Base-by-base conservation (phyloP, 2,888 invertebrate species). In the Apantesis nais region DNA sequence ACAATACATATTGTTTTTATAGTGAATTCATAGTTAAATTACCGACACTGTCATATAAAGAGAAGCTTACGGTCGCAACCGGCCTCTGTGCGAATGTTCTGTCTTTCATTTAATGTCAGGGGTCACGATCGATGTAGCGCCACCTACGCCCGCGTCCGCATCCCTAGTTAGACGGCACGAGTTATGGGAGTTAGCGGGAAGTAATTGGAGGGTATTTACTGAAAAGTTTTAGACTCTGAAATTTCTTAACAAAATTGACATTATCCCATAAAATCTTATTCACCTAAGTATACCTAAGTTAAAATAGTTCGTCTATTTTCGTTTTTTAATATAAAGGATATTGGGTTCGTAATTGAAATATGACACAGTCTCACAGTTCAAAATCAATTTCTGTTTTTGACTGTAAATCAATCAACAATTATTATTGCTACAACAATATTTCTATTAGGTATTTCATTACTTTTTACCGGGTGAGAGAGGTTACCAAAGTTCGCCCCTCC, bases 121-220 rank as follows among this genome's bases (percentile, higher is more conserved):
- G 93, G 93, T 93, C 90, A 85, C 92, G 93, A 93, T 93, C 93
- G 92, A 93, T 93, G 90, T 88, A 89, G 90, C 91, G 81, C 88
- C 88, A 89, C 89, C 90, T 87, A 87, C 87, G 83, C 86, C 83
- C 83, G 84, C 87, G 85, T 88, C 87, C 88, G 87, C 84, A 85
- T 86, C 83, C 83, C 85, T 78, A 78, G 77, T 79, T 66, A 66
- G 75, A 74, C 39, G 64, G 55, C 44, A 25, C 70, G 69, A 84
- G 73, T 62, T 64, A 78, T 71, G 72, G 70, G 81, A 67, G 65
- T 37, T 25, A 74, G 83, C 85, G 81, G 66, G 39, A 68, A 78
- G 3, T 29, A 58, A 58, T 55, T 58, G 8, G 2, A 64, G 31
- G 22, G 12, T 37, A 29, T n/a, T n/a, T 58, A 55, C 9, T 11